Percentiles rank a stretch among this genome's conserved stretches.
These are phyloP conservation scores for Arctocebus calabarensis DNA, from an alignment of 2,797 vertebrate species.

Conservation along the genomic window DNA sequence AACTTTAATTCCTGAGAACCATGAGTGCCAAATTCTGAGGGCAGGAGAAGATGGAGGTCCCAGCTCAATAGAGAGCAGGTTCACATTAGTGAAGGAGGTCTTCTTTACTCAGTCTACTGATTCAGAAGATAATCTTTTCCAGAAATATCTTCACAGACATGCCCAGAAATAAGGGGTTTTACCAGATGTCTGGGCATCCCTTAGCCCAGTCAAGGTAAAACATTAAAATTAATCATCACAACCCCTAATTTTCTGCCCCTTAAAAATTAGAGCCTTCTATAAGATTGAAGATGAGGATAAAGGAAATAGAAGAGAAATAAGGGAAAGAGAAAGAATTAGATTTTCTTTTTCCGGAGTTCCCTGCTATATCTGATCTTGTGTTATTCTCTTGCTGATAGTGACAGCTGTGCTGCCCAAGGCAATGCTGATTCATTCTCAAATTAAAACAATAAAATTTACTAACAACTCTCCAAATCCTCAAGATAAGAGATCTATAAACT, in stretches of 20 bases:
- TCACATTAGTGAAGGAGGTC: background rate
- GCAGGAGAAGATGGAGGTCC: background rate
- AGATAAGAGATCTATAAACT: conserved; percentile 51
- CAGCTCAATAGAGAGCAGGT: background rate
- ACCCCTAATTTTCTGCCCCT: background rate
- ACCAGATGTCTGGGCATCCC: background rate
- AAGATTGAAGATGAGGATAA: background rate
- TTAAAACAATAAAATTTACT: conserved; percentile 74
- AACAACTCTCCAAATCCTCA: conserved; percentile 62
- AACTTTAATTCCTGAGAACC: background rate
- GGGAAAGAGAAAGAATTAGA: background rate
- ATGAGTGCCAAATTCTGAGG: background rate
- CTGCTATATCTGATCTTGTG: conserved; percentile 30
- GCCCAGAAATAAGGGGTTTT: background rate
- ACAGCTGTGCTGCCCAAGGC: conserved; percentile 68
- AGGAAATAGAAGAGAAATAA: background rate
- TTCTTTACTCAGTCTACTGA: background rate
- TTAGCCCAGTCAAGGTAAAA: background rate
- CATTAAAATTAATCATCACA: too few relatives aligned
- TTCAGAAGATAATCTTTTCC: background rate
- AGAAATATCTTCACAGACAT: background rate
- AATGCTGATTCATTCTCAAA: conserved; percentile 69
- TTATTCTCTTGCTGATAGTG: background rate
- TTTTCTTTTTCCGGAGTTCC: background rate
- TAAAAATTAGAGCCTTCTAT: background rate